Evolutionary conservation across 2,888 invertebrate species (phyloP).

Genomic region (Calameuta pallipes): DNA sequence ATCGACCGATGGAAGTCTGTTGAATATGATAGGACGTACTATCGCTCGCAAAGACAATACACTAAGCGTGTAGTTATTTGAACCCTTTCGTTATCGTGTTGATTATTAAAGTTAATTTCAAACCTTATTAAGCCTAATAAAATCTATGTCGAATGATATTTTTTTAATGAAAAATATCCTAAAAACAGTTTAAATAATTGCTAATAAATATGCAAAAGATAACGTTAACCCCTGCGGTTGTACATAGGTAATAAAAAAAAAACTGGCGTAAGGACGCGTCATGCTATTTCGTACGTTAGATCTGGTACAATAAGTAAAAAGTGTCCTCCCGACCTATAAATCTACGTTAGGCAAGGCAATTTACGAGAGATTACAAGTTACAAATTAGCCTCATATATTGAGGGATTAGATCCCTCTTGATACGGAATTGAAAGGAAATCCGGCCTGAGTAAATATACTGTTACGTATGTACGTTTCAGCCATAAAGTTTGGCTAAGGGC

Average conservation of each 20-base stretch:
- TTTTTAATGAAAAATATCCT: background rate
- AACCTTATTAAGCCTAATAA: background rate
- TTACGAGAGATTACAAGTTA: slow-evolving; percentile 54
- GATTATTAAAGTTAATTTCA: background rate
- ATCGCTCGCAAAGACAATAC: background rate
- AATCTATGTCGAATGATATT: background rate
- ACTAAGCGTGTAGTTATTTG: background rate
- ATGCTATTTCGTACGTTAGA: background rate
- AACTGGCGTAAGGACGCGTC: background rate
- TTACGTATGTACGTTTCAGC: slow-evolving; percentile 8
- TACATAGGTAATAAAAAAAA: background rate
- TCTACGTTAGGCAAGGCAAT: slow-evolving; percentile 48
- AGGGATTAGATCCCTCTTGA: slow-evolving; percentile 45
- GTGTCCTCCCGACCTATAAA: slow-evolving; percentile 28
- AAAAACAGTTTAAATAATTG: background rate
- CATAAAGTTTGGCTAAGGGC: slow-evolving; percentile 8
- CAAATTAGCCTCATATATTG: slow-evolving; percentile 58
- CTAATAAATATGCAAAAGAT: background rate
- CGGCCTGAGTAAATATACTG: slow-evolving; percentile 41
- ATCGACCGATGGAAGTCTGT: background rate
- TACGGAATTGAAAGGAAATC: slow-evolving; percentile 38
- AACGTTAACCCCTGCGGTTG: background rate
- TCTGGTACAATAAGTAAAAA: slow-evolving; percentile 4
- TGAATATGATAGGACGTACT: background rate
- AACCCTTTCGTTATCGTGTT: background rate